Evolutionary conservation across 2,113 vertebrate genomes (phyloP).

Genomic region (Ursus arctos): DNA sequence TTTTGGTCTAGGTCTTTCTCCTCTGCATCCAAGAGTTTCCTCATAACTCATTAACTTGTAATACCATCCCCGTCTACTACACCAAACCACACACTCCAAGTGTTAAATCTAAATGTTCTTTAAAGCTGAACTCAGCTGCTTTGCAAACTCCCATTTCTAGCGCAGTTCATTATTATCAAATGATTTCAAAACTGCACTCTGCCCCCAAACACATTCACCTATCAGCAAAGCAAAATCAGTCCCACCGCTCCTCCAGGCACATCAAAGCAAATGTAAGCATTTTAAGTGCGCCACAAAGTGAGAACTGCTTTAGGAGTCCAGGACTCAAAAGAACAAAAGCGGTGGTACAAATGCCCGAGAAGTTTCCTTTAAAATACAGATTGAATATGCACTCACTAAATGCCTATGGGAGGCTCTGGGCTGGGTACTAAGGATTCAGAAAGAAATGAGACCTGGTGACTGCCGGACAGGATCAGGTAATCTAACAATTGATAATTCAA

Average conservation of each 20-base stretch:
- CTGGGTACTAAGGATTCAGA: background rate
- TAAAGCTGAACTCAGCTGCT: background rate
- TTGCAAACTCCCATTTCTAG: background rate
- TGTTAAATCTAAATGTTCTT: background rate
- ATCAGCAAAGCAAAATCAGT: background rate
- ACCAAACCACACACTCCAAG: no score
- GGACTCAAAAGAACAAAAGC: background rate
- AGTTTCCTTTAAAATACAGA: background rate
- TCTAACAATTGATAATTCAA: background rate
- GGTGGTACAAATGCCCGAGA: background rate
- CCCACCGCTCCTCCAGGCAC: background rate
- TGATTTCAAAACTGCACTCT: background rate
- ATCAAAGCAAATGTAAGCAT: background rate
- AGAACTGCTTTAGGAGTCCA: background rate
- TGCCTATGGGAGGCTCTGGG: no score
- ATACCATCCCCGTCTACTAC: background rate
- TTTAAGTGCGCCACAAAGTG: background rate
- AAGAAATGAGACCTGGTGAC: background rate
- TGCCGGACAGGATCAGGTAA: fast-evolving
- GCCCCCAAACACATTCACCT: background rate
- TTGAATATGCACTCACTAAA: background rate
- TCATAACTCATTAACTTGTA: background rate
- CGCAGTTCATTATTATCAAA: background rate
- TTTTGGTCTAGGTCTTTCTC: background rate
- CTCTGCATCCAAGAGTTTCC: background rate